Evolutionary conservation across 1,140 invertebrate genomes (phyloP).

Genomic region (Vollenhovia emeryi): DNA sequence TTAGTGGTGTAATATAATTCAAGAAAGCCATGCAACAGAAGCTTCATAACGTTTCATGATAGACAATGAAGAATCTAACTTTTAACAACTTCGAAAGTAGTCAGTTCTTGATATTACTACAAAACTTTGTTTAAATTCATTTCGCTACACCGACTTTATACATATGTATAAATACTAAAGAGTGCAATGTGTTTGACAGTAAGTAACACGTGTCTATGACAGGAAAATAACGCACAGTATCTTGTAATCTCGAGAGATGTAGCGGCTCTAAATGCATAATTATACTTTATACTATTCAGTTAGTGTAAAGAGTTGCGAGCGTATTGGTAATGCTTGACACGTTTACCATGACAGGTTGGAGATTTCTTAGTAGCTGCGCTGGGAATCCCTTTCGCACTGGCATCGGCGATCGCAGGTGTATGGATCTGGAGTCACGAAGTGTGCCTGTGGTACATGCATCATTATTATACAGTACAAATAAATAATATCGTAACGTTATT

Average conservation of each 20-base stretch:
- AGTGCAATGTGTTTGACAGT: neutral
- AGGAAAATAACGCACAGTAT: neutral
- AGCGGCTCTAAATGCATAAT: neutral
- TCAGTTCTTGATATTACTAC: neutral
- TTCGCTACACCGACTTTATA: neutral
- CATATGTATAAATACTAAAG: neutral
- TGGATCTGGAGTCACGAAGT: conserved; percentile 88
- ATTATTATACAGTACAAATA: too few relatives aligned
- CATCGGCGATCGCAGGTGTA: conserved; percentile 86
- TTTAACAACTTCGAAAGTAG: neutral
- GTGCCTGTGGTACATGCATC: conserved; percentile 88
- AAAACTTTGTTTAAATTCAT: neutral
- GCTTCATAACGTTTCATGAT: neutral
- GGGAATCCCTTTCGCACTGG: conserved; percentile 88
- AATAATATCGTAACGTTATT: too few relatives aligned
- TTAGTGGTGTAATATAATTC: neutral
- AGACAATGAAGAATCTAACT: neutral
- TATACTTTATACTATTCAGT: neutral
- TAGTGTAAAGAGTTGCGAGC: neutral
- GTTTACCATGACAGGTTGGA: conserved; percentile 78
- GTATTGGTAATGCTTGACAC: neutral
- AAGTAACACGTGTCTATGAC: neutral
- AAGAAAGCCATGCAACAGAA: neutral
- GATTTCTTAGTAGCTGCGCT: conserved; percentile 88
- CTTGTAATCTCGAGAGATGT: neutral